These are phyloP conservation scores for Decapterus maruadsi DNA, from an alignment of 2,797 vertebrate genomes.

Conservation along the genomic window DNA sequence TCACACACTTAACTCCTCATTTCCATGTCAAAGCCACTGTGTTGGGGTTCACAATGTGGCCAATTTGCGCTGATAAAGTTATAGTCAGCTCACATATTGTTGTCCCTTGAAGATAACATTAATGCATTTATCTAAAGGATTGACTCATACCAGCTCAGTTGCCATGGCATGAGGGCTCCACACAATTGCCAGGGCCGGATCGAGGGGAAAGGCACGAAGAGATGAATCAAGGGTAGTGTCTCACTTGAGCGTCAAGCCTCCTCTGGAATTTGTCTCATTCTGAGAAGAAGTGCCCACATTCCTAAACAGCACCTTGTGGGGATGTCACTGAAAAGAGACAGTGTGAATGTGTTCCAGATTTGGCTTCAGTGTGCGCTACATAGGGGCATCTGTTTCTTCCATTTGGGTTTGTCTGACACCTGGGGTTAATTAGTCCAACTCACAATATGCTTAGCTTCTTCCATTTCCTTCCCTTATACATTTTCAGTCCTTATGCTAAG, in stretches of 20 bases:
- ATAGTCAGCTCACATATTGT: slow-evolving; percentile 82
- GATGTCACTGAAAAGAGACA: slow-evolving; percentile 74
- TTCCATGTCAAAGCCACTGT: slow-evolving; percentile 86
- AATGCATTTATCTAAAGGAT: slow-evolving; percentile 82
- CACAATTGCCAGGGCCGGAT: slow-evolving; percentile 68
- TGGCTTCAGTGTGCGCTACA: slow-evolving; percentile 55
- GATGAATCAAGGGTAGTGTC: slow-evolving; percentile 82
- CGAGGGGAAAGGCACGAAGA: slow-evolving; percentile 56
- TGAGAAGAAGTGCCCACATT: slow-evolving; percentile 78
- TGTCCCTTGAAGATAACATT: slow-evolving; percentile 82
- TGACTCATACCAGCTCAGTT: slow-evolving; percentile 85
- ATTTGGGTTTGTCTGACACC: slow-evolving; percentile 68
- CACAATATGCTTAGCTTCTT: slow-evolving; percentile 37
- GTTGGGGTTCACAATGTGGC: slow-evolving; percentile 81
- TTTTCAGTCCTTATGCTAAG: slow-evolving; percentile 22
- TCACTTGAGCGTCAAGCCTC: slow-evolving; percentile 74
- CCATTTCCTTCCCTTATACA: slow-evolving; percentile 24
- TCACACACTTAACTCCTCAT: slow-evolving; percentile 86
- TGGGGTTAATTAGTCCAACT: slow-evolving; percentile 60
- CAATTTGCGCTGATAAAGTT: slow-evolving; percentile 89
- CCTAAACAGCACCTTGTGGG: slow-evolving; percentile 73
- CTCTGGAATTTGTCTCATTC: slow-evolving; percentile 81
- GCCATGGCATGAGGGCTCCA: slow-evolving; percentile 79
- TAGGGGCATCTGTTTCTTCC: slow-evolving; percentile 63
- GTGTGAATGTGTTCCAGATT: slow-evolving; percentile 73